Evolutionary conservation across 1,140 invertebrate genomes (phyloP).

Genomic region (Harlomillsia oculata): DNA sequence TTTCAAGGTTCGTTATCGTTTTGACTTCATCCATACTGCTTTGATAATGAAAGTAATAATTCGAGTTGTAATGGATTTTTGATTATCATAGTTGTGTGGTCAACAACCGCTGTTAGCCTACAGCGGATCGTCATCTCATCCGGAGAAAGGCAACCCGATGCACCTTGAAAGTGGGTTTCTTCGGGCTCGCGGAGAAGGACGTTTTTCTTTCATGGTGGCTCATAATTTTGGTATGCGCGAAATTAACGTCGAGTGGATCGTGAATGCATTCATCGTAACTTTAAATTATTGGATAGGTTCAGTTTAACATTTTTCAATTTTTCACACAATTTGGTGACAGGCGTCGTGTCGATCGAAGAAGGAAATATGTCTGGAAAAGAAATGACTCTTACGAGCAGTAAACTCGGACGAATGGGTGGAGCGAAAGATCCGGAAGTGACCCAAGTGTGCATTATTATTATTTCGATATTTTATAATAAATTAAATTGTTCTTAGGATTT

Average conservation of each 20-base stretch:
- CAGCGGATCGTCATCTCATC: conserved; percentile 47
- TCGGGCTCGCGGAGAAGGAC: conserved; percentile 47
- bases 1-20: no score
- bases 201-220: conserved; percentile 49
- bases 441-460: conserved; percentile 38
- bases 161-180: conserved; percentile 57
- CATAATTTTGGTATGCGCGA: conserved; percentile 53
- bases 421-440: conserved; percentile 47
- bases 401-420: conserved; percentile 45
- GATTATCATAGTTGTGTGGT: no score
- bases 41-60: no score
- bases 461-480: not conserved
- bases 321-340: conserved; percentile 32
- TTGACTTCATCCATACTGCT: no score
- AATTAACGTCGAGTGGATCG: no score
- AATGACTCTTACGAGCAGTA: conserved; percentile 44
- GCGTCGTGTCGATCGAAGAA: conserved; percentile 50
- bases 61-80: no score
- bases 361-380: conserved; percentile 40
- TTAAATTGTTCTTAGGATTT: conserved; percentile 9
- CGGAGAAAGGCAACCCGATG: conserved; percentile 49
- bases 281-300: not conserved
- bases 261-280: no score
- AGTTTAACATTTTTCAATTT: not conserved
- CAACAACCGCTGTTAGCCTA: conserved; percentile 54